These are phyloP conservation scores for Bombus waltoni DNA, from an alignment of 1,140 invertebrate species.

Conservation along the genomic window DNA sequence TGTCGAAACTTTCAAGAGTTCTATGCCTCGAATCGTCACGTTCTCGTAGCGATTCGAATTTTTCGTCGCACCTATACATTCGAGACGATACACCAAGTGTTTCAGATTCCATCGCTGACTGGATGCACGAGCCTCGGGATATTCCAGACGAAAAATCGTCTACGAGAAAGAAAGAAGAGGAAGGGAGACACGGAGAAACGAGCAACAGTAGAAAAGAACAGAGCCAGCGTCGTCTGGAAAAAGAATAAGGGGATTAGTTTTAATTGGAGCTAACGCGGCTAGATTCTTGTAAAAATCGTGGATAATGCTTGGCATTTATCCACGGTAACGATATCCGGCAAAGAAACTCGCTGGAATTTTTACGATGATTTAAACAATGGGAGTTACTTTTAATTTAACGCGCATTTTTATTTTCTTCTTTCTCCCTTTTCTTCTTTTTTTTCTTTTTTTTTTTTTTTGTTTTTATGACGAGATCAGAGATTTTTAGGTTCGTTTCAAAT, in stretches of 20 bases:
- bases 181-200: background rate
- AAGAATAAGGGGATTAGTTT: background rate
- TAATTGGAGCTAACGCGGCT: background rate
- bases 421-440: too few relatives aligned
- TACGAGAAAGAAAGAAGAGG: background rate
- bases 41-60: too few relatives aligned
- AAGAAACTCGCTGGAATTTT: background rate
- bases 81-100: too few relatives aligned
- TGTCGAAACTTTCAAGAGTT: too few relatives aligned
- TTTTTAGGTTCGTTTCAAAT: background rate
- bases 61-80: too few relatives aligned
- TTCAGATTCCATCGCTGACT: too few relatives aligned
- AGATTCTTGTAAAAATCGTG: background rate
- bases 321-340: background rate
- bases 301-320: background rate
- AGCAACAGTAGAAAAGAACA: background rate
- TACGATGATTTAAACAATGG: background rate
- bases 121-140: background rate
- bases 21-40: too few relatives aligned
- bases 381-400: background rate
- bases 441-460: background rate
- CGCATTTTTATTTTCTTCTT: too few relatives aligned
- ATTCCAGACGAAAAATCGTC: conserved; percentile 11
- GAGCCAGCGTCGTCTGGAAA: background rate
- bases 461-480: background rate